phyloP scores from a whole-genome alignment of 2,113 vertebrate genomes.

The Erythrolamprus reginae region DNA sequence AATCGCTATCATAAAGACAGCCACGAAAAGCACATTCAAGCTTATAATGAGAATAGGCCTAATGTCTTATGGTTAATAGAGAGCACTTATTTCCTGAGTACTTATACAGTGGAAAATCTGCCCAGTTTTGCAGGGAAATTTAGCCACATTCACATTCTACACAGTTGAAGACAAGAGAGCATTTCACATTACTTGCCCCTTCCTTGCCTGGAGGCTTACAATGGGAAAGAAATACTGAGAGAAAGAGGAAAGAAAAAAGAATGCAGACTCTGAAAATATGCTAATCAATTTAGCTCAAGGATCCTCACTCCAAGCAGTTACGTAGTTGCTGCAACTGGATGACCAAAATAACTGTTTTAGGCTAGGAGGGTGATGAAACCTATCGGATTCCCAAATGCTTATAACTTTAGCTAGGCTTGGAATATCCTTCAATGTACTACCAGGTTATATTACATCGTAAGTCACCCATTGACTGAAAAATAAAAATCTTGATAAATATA shows the following conservation, averaged over 20 bases:
- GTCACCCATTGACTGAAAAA: background rate
- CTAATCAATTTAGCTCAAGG: background rate
- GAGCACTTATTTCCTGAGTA: background rate
- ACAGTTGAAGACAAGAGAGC: background rate
- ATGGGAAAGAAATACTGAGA: background rate
- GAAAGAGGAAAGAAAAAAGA: background rate
- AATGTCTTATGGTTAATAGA: background rate
- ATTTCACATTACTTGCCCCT: background rate
- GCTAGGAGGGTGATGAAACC: background rate
- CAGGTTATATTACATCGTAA: background rate
- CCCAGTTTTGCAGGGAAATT: background rate
- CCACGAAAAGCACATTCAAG: background rate
- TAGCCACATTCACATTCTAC: background rate
- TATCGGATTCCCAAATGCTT: background rate
- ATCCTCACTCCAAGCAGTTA: background rate
- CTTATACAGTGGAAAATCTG: background rate
- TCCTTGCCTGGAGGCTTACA: background rate
- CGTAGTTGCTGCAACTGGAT: background rate
- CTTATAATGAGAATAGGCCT: background rate
- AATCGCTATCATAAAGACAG: background rate
- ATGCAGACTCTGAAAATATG: background rate
- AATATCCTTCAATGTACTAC: background rate
- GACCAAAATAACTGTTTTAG: background rate
- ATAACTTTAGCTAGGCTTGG: background rate
- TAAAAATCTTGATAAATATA: background rate